These are phyloP conservation scores for Bhutanitis thaidina DNA, from an alignment of 2,888 invertebrate species.

Conservation along the genomic window DNA sequence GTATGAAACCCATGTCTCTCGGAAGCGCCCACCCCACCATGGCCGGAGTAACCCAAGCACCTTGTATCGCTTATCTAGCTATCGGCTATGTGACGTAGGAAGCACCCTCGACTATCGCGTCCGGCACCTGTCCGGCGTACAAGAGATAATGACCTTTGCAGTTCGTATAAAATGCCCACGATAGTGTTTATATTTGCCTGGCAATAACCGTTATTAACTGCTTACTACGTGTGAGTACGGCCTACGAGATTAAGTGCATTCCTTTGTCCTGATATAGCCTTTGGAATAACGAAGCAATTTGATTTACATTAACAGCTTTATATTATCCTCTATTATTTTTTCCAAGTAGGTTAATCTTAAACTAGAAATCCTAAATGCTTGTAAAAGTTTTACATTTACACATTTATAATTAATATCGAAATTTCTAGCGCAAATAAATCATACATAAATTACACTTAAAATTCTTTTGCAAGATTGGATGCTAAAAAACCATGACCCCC, in stretches of 20 bases:
- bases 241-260: constrained; percentile 18
- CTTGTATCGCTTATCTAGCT: constrained; percentile 25
- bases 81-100: constrained; percentile 24
- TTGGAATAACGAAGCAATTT: constrained; percentile 1
- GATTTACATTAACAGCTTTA: neutral
- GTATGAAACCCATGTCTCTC: neutral
- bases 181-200: constrained; percentile 14
- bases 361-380: too few species aligned
- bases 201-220: constrained; percentile 15
- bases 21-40: neutral
- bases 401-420: too few species aligned
- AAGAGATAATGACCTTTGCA: constrained; percentile 15
- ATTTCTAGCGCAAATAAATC: too few species aligned
- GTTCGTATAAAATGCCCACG: constrained; percentile 6
- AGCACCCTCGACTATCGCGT: constrained; percentile 23
- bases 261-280: constrained; percentile 14
- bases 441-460: too few species aligned
- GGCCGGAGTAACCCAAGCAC: constrained; percentile 11
- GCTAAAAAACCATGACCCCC: too few species aligned
- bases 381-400: too few species aligned
- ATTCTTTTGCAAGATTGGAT: too few species aligned
- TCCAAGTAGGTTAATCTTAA: too few species aligned
- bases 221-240: constrained; percentile 11
- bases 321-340: too few species aligned
- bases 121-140: constrained; percentile 22